phyloP scores from a whole-genome alignment of 2,113 vertebrate species.

The Cercopithecus mona region DNA sequence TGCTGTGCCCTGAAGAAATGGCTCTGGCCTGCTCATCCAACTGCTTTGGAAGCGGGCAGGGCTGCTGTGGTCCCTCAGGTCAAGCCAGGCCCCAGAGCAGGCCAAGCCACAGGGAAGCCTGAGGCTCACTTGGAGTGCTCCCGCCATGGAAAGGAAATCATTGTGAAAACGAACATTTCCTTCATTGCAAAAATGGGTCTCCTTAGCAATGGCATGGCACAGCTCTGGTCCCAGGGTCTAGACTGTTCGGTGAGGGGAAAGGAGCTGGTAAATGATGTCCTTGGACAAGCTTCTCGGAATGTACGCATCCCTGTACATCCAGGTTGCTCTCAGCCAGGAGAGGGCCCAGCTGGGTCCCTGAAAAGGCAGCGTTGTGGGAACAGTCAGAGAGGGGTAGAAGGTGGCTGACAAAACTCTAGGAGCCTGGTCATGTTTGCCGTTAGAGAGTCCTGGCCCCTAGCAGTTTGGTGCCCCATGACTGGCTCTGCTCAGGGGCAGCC shows the following conservation, averaged over 20 bases:
- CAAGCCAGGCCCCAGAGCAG: neutral
- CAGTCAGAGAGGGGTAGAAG: neutral
- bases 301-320: neutral
- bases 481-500: neutral
- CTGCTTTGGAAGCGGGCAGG: neutral
- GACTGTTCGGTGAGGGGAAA: neutral
- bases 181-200: neutral
- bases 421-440: neutral
- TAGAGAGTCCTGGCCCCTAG: neutral
- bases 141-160: neutral
- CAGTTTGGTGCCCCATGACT: neutral
- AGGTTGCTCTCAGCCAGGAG: neutral
- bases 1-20: constrained; percentile 17
- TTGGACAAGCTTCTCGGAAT: neutral
- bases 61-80: neutral
- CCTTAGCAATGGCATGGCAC: neutral
- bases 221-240: neutral
- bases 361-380: neutral
- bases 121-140: neutral
- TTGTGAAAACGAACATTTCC: neutral
- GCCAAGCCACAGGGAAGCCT: neutral
- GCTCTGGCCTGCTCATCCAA: neutral
- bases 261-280: neutral
- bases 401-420: neutral
- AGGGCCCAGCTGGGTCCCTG: neutral